Evolutionary conservation across 2,797 vertebrate genomes (phyloP).

Genomic region (Spinus pinus): DNA sequence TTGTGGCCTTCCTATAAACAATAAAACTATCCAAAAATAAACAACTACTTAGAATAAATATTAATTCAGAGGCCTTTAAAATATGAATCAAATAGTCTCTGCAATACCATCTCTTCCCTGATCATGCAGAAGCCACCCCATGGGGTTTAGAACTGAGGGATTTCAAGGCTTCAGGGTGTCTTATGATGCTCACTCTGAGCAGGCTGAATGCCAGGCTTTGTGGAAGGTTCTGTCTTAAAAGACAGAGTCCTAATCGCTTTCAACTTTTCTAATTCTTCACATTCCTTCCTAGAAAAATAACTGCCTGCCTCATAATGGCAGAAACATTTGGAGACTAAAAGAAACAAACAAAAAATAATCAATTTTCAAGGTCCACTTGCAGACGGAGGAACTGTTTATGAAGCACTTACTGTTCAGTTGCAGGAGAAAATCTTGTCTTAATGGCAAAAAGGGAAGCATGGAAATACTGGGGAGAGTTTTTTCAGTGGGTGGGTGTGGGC

Average conservation of each 20-base stretch:
- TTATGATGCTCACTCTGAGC: constrained; percentile 5
- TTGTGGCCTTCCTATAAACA: constrained; percentile 66
- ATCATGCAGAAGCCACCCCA: constrained; percentile 41
- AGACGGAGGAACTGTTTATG: constrained; percentile 74
- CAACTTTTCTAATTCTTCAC: constrained; percentile 48
- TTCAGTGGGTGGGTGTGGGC: not conserved
- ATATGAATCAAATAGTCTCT: constrained; percentile 40
- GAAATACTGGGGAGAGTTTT: constrained; percentile 41
- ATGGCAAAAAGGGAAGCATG: constrained; percentile 52
- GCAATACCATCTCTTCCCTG: not conserved
- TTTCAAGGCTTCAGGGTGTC: constrained; percentile 48
- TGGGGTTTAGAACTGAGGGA: constrained; percentile 15
- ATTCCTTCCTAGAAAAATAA: constrained; percentile 63
- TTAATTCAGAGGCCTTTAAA: constrained; percentile 56
- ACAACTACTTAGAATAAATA: constrained; percentile 63
- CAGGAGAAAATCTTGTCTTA: constrained; percentile 71
- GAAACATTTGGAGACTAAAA: constrained; percentile 69
- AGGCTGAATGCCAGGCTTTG: constrained; percentile 26
- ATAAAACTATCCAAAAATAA: constrained; percentile 56
- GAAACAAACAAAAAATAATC: constrained; percentile 79
- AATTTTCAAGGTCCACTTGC: constrained; percentile 79
- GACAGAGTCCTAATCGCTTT: constrained; percentile 33
- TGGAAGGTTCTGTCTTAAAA: constrained; percentile 23
- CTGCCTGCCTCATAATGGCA: constrained; percentile 61
- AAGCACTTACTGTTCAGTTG: constrained; percentile 72